Evolutionary conservation across 2,797 vertebrate species (phyloP).

Genomic region (Labeo calbasu): DNA sequence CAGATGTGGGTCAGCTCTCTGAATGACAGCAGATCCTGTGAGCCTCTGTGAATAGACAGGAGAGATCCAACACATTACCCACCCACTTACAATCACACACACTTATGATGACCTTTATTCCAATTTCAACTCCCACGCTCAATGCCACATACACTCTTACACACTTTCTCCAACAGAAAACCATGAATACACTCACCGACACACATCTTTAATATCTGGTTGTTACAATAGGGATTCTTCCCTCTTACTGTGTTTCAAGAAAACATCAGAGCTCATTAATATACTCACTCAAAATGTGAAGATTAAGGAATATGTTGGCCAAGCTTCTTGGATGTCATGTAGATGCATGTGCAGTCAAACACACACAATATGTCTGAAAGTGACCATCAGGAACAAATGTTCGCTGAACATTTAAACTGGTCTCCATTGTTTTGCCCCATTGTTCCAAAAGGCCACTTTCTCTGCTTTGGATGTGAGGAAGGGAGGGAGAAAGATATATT

Average conservation of each 20-base stretch:
- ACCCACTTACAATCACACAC: constrained; percentile 34
- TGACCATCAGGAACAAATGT: constrained; percentile 10
- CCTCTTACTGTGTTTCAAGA: neutral
- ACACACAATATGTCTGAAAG: neutral
- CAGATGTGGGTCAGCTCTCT: constrained; percentile 35
- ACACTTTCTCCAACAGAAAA: constrained; percentile 24
- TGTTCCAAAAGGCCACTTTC: constrained; percentile 60
- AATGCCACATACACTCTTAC: constrained; percentile 10
- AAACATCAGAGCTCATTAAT: neutral
- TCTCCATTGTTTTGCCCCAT: constrained; percentile 46
- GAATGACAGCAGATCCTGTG: constrained; percentile 33
- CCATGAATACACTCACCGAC: neutral
- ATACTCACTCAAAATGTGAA: neutral
- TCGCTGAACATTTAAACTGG: neutral
- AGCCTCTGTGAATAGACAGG: constrained; percentile 19
- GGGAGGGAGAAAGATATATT: constrained; percentile 71
- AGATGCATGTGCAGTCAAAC: constrained; percentile 3
- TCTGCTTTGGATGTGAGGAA: constrained; percentile 56
- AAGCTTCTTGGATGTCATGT: neutral
- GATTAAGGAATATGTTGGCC: neutral
- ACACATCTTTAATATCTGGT: neutral
- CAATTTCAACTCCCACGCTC: constrained; percentile 27
- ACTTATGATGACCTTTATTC: constrained; percentile 35
- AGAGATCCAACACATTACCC: constrained; percentile 17
- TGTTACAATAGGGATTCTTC: constrained; percentile 11